Base-by-base conservation (phyloP, 1,140 invertebrate genomes). In the Meloidogyne hapla region DNA sequence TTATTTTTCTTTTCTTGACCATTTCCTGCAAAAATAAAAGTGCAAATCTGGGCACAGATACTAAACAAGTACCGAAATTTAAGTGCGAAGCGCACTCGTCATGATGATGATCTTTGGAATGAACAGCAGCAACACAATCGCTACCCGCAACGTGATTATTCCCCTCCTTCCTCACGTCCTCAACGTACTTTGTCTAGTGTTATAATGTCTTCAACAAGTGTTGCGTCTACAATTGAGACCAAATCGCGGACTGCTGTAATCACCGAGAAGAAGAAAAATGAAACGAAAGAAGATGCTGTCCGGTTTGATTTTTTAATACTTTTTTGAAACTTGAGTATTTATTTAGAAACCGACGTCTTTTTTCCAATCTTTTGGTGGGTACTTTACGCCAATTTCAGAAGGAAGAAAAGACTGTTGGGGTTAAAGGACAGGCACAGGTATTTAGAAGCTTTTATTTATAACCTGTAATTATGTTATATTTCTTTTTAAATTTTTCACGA, bases 381-480 rank as follows among this genome's bases (percentile, higher is more conserved):
- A 97, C 95, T 62, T 88, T 98, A 78, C 93, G 96, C 84, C 94
- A 94, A 87, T 98, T 98, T 88, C 92, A 94, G 84, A 93, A 94
- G 87, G 95, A 98, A 87, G 94, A 96, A 88, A 94, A 93, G 70
- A 92, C 68, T 38, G 77, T 77, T 77, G 69, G 56, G 73, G 75
- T 71, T 65, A 74, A 74, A 23, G 56, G 48, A 12, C 74, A 80
- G 10, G 72, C 67, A 28, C 77, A 74, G 56, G 77, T 83, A 61
- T 28, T 23, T 33, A n/a, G n/a, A n/a, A n/a, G n/a, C n/a, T n/a
- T n/a, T n/a, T n/a, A n/a, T n/a, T n/a, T n/a, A n/a, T n/a, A n/a
- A n/a, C n/a, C n/a, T n/a, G n/a, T n/a, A n/a, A n/a, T n/a, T n/a
- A n/a, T n/a, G n/a, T n/a, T n/a, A n/a, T n/a, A n/a, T n/a, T n/a